Percentiles rank a stretch among this genome's conserved stretches.
These are phyloP conservation scores for Drosophila aff. DNA, from an alignment of 1,140 invertebrate species.

Conservation along the genomic window DNA sequence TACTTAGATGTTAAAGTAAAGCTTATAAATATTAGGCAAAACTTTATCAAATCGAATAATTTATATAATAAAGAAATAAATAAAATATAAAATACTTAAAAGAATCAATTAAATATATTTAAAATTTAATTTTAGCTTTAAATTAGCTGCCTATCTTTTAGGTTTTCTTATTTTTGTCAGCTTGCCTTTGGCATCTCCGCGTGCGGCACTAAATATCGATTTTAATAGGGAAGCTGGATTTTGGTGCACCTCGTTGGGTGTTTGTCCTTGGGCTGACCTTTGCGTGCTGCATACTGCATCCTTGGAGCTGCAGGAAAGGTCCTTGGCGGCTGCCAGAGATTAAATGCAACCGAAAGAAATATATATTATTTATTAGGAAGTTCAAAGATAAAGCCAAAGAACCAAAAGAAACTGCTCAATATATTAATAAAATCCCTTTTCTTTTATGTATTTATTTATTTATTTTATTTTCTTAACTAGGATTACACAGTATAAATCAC, in stretches of 20 bases:
- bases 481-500: neutral
- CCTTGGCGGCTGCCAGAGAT: conserved; percentile 15
- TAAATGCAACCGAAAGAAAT: conserved; percentile 5
- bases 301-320: conserved; percentile 32
- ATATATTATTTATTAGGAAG: neutral
- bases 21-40: no score
- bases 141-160: neutral
- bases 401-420: neutral
- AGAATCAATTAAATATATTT: neutral
- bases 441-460: neutral
- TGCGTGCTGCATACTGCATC: conserved; percentile 50
- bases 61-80: no score
- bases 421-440: no score
- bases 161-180: neutral
- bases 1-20: neutral
- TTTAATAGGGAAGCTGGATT: conserved; percentile 68
- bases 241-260: conserved; percentile 66
- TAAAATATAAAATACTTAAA: neutral
- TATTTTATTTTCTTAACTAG: neutral
- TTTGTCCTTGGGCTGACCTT: conserved; percentile 75
- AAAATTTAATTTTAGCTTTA: neutral
- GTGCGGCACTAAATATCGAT: conserved; percentile 66
- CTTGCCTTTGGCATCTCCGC: conserved; percentile 46
- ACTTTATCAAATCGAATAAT: neutral
- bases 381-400: neutral